A percentile compares a stretch with the other conserved stretches of the same genome.
Conservation (phyloP, 2,113 vertebrate genomes). For the Dromas ardeola region DNA sequence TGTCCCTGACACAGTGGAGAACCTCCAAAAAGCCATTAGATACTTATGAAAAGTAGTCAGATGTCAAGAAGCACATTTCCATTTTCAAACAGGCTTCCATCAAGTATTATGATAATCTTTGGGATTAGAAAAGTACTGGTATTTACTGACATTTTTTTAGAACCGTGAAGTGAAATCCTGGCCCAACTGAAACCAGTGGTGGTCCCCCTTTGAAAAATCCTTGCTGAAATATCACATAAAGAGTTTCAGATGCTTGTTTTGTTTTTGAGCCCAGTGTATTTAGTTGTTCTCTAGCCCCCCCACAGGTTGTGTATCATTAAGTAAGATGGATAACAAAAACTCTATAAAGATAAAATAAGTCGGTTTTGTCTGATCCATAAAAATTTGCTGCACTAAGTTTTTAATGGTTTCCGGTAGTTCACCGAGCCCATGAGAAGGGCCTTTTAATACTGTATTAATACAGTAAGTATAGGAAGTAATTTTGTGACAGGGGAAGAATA, state of each 20-base stretch:
- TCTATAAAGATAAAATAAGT: constrained; percentile 20
- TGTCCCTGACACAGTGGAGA: constrained; percentile 63
- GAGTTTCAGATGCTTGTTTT: not conserved
- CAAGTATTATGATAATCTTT: not conserved
- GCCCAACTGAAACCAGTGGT: not conserved
- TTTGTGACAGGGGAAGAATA: constrained; percentile 60
- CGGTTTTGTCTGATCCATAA: constrained; percentile 10
- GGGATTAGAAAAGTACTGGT: not conserved
- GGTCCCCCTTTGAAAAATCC: not conserved
- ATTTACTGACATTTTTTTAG: not conserved
- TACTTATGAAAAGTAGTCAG: constrained; percentile 52
- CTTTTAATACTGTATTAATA: constrained; percentile 63
- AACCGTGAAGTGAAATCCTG: not conserved
- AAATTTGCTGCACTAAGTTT: not conserved
- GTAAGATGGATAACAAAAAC: constrained; percentile 4
- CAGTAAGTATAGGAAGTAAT: constrained; percentile 48
- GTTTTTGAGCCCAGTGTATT: not conserved
- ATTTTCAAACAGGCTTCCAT: constrained; percentile 43
- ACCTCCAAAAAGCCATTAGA: constrained; percentile 71
- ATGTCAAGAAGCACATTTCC: not conserved
- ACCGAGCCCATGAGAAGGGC: constrained; percentile 3
- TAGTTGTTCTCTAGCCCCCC: not conserved
- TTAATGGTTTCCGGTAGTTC: constrained; percentile 36
- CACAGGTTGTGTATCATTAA: not conserved
- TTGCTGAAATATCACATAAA: not conserved